Evolutionary conservation across 2,113 vertebrate species (phyloP).

Genomic region (Tylochromis polylepis): DNA sequence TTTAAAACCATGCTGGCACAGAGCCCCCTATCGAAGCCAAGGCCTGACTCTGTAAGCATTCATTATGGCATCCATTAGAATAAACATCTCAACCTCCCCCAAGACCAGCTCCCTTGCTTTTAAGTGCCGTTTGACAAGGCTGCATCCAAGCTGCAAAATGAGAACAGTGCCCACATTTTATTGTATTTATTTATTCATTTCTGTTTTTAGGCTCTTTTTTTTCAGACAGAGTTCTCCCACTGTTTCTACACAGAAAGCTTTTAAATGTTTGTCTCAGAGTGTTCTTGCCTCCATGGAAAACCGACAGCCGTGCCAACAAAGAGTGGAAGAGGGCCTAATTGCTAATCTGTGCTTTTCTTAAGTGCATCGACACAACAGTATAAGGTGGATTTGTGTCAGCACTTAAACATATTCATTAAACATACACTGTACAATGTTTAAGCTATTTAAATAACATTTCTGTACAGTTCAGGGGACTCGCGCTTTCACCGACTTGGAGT

Average conservation of each 20-base stretch:
- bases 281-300: slow-evolving; percentile 46
- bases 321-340: slow-evolving; percentile 50
- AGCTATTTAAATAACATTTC: not conserved
- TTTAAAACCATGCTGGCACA: slow-evolving; percentile 75
- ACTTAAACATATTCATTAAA: slow-evolving; percentile 34
- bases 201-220: slow-evolving; percentile 64
- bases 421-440: not conserved
- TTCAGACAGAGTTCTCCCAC: slow-evolving; percentile 31
- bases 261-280: slow-evolving; percentile 64
- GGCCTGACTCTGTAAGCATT: slow-evolving; percentile 67
- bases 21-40: slow-evolving; percentile 69
- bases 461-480: not conserved
- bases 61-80: slow-evolving; percentile 79
- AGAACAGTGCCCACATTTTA: slow-evolving; percentile 66
- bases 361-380: slow-evolving; percentile 31
- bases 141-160: slow-evolving; percentile 65
- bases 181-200: slow-evolving; percentile 77
- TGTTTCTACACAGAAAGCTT: slow-evolving; percentile 72
- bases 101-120: slow-evolving; percentile 64
- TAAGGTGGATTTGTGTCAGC: slow-evolving; percentile 32
- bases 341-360: slow-evolving; percentile 57
- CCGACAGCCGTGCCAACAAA: slow-evolving; percentile 50
- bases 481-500: not conserved
- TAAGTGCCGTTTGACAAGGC: slow-evolving; percentile 70
- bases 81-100: slow-evolving; percentile 75